These are phyloP conservation scores for Tangara arthus DNA, from an alignment of 2,797 vertebrate genomes.

Conservation along the genomic window DNA sequence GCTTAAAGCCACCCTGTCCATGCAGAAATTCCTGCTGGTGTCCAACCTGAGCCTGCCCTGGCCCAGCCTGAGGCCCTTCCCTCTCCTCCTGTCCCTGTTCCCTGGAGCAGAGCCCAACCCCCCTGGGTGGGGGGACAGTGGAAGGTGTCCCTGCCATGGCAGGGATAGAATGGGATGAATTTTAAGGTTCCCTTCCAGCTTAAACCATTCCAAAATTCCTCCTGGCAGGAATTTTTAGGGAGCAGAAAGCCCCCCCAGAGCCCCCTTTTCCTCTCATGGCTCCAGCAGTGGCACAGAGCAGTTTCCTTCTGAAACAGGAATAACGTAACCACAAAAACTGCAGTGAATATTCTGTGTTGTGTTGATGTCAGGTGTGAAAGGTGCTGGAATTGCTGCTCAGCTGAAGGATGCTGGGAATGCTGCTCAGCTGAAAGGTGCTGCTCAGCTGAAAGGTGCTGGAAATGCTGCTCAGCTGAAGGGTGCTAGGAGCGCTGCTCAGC, in stretches of 20 bases:
- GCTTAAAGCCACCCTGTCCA: background rate
- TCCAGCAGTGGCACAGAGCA: background rate
- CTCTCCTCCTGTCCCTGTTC: background rate
- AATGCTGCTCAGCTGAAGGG: too few species aligned
- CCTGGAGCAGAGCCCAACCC: rapidly evolving
- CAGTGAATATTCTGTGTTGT: background rate
- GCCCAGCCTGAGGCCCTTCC: background rate
- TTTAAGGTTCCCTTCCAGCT: too few species aligned
- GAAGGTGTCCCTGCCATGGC: too few species aligned
- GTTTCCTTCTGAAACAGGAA: background rate
- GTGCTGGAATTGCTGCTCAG: background rate
- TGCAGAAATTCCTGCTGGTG: rapidly evolving
- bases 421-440: background rate
- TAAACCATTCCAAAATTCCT: too few species aligned
- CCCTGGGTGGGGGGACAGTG: too few species aligned
- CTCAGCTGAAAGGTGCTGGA: background rate
- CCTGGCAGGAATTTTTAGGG: background rate
- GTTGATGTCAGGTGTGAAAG: background rate
- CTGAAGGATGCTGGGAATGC: background rate
- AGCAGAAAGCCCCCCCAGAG: background rate
- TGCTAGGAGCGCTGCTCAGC: background rate
- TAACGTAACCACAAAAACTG: background rate
- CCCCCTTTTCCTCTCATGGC: background rate
- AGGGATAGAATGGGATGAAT: too few species aligned
- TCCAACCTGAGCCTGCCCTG: background rate